Conservation (phyloP, 2,797 vertebrate species). For the Cercopithecus diana region DNA sequence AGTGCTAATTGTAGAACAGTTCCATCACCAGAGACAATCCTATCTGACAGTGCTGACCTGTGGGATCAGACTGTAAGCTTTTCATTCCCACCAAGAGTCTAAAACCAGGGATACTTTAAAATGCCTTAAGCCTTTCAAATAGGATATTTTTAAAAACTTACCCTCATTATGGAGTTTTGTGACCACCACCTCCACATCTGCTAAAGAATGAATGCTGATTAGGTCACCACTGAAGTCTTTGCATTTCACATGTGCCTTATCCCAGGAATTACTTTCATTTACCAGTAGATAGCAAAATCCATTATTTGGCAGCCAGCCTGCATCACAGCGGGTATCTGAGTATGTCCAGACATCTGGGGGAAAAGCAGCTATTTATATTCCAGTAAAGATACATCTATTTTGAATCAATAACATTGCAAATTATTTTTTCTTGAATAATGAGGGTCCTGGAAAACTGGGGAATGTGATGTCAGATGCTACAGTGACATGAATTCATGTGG, state of each 20-base stretch:
- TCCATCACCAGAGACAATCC: neutral
- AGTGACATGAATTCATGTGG: neutral
- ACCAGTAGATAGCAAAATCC: conserved; percentile 92
- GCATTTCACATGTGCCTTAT: conserved; percentile 84
- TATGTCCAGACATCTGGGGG: conserved; percentile 87
- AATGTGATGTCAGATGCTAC: neutral
- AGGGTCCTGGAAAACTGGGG: conserved; percentile 62
- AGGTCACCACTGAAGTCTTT: conserved; percentile 81
- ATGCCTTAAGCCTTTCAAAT: neutral
- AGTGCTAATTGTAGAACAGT: neutral
- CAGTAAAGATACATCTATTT: conserved; percentile 43
- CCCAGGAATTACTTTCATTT: conserved; percentile 81
- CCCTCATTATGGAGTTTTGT: conserved; percentile 88
- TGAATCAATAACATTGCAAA: conserved; percentile 43
- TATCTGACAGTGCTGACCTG: neutral
- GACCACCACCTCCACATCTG: conserved; percentile 91
- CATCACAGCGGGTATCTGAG: conserved; percentile 87
- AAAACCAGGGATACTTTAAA: neutral
- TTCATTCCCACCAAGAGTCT: neutral
- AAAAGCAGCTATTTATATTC: conserved; percentile 68
- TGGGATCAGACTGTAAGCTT: neutral
- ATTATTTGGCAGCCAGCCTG: conserved; percentile 89
- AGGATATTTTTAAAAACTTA: conserved; percentile 76
- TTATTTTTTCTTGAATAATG: conserved; percentile 50
- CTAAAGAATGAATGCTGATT: conserved; percentile 92